phyloP scores from a whole-genome alignment of 2,113 vertebrate species.

The Pteronura brasiliensis region DNA sequence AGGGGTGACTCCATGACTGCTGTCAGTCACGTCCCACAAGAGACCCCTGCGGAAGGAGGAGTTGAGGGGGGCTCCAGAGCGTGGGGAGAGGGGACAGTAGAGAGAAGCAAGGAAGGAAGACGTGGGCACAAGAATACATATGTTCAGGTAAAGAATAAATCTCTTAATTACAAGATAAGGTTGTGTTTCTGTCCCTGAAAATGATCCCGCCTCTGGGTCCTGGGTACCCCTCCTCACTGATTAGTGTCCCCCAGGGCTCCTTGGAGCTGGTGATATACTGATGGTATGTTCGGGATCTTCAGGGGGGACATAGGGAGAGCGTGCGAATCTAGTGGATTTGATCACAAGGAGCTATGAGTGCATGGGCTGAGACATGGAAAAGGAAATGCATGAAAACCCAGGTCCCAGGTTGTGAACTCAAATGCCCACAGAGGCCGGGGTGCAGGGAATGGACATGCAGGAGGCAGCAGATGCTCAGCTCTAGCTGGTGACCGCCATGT shows the following conservation, averaged over 20 bases:
- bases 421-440: neutral
- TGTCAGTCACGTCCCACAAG: neutral
- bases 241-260: neutral
- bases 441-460: neutral
- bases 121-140: neutral
- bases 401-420: neutral
- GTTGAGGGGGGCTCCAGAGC: neutral
- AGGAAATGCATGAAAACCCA: neutral
- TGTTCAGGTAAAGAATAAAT: neutral
- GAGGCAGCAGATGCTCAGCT: neutral
- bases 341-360: neutral
- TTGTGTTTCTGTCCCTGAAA: neutral
- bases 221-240: neutral
- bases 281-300: neutral
- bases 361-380: neutral
- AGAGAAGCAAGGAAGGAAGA: neutral
- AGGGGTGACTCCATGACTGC: neutral
- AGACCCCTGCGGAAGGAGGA: neutral
- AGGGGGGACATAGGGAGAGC: too few relatives aligned
- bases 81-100: neutral
- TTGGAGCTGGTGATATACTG: neutral
- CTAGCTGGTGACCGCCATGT: neutral
- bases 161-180: neutral
- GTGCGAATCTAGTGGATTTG: neutral
- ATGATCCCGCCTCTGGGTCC: neutral